A percentile compares a stretch with the other conserved stretches of the same genome.
phyloP scores from a whole-genome alignment of 2,888 invertebrate genomes.

The Gryllus longicercus region DNA sequence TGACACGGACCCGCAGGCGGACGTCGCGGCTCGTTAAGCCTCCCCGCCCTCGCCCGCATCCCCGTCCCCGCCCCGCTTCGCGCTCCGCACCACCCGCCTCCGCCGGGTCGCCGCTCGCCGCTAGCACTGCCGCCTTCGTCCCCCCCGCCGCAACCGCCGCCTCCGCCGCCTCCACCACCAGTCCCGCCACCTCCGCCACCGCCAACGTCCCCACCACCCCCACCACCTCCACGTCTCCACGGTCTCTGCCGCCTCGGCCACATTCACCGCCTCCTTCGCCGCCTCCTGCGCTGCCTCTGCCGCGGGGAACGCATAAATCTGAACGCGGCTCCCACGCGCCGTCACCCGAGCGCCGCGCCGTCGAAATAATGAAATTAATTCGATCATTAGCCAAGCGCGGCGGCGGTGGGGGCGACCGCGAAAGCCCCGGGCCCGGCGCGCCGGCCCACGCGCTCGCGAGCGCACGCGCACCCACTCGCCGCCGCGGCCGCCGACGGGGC shows the following conservation, averaged over 20 bases:
- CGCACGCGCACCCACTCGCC: background rate
- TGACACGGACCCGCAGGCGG: constrained; percentile 6
- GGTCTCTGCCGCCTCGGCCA: background rate
- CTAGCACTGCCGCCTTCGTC: too few species aligned
- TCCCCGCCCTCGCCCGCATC: background rate
- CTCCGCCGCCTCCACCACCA: too few species aligned
- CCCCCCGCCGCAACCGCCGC: too few species aligned
- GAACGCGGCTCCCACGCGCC: constrained; percentile 3
- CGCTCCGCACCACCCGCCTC: background rate
- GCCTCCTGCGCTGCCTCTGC: too few species aligned
- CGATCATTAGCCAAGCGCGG: background rate
- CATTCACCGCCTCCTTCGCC: background rate
- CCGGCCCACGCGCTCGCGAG: background rate
- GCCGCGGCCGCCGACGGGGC: background rate
- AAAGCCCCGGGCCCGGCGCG: background rate
- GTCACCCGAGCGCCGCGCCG: constrained; percentile 17
- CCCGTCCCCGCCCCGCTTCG: background rate
- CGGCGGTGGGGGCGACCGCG: background rate
- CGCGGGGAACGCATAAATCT: background rate
- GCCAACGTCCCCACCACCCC: background rate
- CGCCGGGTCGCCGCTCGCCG: too few species aligned
- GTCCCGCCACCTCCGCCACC: too few species aligned
- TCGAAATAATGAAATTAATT: constrained; percentile 17
- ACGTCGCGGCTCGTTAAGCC: background rate
- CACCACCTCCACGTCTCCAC: background rate